Conservation (phyloP, 2,113 vertebrate genomes). For the Ivindomyrus marchei region DNA sequence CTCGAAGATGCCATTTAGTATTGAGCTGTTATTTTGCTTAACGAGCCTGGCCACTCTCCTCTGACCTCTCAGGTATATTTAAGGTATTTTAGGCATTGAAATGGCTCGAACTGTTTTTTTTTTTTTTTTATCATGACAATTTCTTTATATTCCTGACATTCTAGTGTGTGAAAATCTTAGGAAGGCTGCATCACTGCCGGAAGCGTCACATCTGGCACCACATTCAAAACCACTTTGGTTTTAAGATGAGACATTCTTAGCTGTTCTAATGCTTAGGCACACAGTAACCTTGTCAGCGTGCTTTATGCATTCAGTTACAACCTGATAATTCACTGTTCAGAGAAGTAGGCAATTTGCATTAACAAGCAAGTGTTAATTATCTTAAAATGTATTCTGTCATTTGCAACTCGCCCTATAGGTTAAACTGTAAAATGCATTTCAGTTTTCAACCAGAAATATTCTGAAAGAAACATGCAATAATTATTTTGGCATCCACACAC, state of each 20-base stretch:
- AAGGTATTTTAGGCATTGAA: not conserved
- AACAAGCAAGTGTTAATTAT: not conserved
- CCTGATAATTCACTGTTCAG: not conserved
- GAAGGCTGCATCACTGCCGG: not conserved
- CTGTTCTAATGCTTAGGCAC: not conserved
- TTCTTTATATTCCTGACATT: not conserved
- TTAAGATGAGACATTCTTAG: not conserved
- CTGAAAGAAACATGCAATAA: not conserved
- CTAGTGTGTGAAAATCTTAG: not conserved
- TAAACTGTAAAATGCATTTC: not conserved
- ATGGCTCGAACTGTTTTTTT: not conserved
- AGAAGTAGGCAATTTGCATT: not conserved
- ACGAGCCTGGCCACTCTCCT: not conserved
- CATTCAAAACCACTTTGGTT: not conserved
- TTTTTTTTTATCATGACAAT: not conserved
- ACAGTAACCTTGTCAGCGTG: not conserved
- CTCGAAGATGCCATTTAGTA: not conserved
- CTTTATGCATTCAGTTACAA: not conserved
- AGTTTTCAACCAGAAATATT: not conserved
- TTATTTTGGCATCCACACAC: not conserved
- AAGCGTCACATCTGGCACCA: not conserved
- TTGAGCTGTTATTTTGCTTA: not conserved
- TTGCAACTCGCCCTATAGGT: not conserved
- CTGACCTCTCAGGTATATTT: not conserved
- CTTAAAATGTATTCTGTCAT: not conserved